Evolutionary conservation across 2,113 vertebrate genomes (phyloP).

Genomic region (Cyprichromis sp.): DNA sequence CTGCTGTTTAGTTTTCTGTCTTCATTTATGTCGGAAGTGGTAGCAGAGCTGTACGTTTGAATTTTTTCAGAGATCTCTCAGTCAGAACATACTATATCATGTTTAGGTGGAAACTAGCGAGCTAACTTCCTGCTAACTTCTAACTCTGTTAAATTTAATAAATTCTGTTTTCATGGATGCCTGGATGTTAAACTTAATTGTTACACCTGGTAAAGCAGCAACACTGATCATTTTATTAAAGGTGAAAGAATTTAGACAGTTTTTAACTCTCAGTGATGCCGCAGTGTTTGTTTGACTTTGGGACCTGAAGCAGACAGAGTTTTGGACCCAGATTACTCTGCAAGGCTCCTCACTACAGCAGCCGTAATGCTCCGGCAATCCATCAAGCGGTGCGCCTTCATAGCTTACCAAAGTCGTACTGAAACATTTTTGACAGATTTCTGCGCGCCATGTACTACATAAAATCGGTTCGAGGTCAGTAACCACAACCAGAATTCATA

Average conservation of each 20-base stretch:
- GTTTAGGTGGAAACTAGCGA: background rate
- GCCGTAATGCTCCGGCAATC: background rate
- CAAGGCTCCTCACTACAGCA: background rate
- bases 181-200: background rate
- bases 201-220: background rate
- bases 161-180: background rate
- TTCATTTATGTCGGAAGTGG: too few species aligned
- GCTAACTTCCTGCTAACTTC: background rate
- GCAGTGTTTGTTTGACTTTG: background rate
- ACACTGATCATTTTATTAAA: background rate
- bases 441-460: rapidly evolving
- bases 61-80: too few species aligned
- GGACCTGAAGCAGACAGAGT: rapidly evolving
- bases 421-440: background rate
- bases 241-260: background rate
- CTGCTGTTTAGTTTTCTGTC: too few species aligned
- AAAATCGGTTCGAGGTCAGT: background rate
- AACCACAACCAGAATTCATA: background rate
- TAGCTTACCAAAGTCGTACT: background rate
- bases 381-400: background rate
- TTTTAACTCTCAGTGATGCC: background rate
- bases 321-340: background rate
- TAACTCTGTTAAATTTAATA: background rate
- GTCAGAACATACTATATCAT: background rate
- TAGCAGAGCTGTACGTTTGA: too few species aligned